phyloP scores from a whole-genome alignment of 2,797 vertebrate species.

The Karalla daura region DNA sequence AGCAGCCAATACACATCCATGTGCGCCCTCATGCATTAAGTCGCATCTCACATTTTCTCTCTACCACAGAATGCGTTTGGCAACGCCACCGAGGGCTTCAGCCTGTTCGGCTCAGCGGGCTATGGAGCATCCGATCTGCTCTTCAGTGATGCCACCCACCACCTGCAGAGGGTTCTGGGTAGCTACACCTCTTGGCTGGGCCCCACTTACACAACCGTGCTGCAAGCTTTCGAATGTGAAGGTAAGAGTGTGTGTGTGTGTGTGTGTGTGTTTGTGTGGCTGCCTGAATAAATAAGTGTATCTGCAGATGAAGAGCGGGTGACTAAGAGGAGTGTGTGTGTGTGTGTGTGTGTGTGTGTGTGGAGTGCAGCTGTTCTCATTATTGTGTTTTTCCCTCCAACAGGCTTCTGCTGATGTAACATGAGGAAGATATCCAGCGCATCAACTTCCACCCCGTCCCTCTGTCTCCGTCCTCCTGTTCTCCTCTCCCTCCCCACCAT shows the following conservation, averaged over 20 bases:
- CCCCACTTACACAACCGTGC: slow-evolving; percentile 80
- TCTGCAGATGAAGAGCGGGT: slow-evolving; percentile 37
- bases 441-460: slow-evolving; percentile 54
- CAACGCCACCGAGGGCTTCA: slow-evolving; percentile 80
- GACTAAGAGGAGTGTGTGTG: slow-evolving; percentile 36
- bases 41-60: slow-evolving; percentile 44
- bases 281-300: too few relatives aligned
- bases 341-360: slow-evolving; percentile 29
- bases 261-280: slow-evolving; percentile 40
- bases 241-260: slow-evolving; percentile 67
- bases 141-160: slow-evolving; percentile 84
- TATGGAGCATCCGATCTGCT: slow-evolving; percentile 83
- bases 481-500: slow-evolving; percentile 61
- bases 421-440: slow-evolving; percentile 64
- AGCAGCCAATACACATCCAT: slow-evolving; percentile 41
- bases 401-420: slow-evolving; percentile 83
- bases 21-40: slow-evolving; percentile 48
- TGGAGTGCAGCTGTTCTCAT: slow-evolving; percentile 68
- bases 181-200: slow-evolving; percentile 86
- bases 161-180: slow-evolving; percentile 84
- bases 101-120: slow-evolving; percentile 82
- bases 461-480: slow-evolving; percentile 50
- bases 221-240: slow-evolving; percentile 87
- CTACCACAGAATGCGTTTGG: slow-evolving; percentile 80
- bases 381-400: slow-evolving; percentile 55